Evolutionary conservation across 2,888 invertebrate genomes (phyloP).

Genomic region (Tupiocoris notatus): DNA sequence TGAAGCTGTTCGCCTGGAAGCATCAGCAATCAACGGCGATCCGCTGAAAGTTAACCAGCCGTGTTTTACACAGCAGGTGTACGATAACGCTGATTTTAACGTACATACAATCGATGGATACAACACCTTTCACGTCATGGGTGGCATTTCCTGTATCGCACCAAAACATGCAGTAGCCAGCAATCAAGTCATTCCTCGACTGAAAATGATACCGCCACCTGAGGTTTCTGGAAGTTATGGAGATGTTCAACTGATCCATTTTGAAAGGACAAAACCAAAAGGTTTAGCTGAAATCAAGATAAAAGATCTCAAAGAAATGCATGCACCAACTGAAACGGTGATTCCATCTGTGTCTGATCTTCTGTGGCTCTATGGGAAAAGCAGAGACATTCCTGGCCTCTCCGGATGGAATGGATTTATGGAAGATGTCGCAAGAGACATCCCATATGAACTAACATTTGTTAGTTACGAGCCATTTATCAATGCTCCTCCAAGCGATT

Average conservation of each 20-base stretch:
- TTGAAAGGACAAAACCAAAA: not conserved
- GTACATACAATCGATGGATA: conserved; percentile 26
- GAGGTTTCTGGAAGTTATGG: not conserved
- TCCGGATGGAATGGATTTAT: conserved; percentile 52
- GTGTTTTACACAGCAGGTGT: conserved; percentile 46
- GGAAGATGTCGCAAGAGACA: conserved; percentile 48
- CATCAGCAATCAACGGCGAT: conserved; percentile 4
- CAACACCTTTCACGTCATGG: conserved; percentile 15
- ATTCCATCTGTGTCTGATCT: conserved; percentile 3
- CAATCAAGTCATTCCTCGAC: conserved; percentile 6
- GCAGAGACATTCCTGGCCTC: not conserved
- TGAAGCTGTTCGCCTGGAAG: conserved; percentile 20
- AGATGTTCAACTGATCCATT: not conserved
- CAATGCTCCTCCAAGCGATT: conserved; percentile 45
- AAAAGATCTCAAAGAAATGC: not conserved
- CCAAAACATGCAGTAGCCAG: conserved; percentile 15
- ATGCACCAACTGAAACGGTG: not conserved
- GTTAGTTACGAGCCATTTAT: conserved; percentile 53
- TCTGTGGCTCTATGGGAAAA: conserved; percentile 32
- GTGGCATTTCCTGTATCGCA: conserved; percentile 13
- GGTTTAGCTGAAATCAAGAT: not conserved
- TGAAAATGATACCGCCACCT: conserved; percentile 3
- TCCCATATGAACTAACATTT: conserved; percentile 48
- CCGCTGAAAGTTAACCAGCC: conserved; percentile 11
- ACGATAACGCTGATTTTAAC: conserved; percentile 49